Evolutionary conservation across 1,140 invertebrate genomes (phyloP).

Genomic region (Philopotamus ludificatus): DNA sequence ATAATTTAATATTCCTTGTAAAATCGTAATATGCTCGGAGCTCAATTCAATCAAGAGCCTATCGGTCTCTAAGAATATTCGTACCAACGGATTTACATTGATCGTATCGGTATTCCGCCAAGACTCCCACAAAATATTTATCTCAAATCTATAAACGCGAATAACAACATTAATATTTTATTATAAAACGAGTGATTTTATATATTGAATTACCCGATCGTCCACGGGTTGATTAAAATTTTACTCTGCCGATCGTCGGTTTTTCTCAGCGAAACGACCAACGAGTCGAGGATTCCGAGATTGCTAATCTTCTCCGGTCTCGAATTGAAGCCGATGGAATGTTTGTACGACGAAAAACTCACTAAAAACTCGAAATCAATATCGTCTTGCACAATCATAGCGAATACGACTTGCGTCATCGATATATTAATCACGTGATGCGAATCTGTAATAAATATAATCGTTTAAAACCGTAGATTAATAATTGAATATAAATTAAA

Average conservation of each 20-base stretch:
- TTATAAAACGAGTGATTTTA: no score
- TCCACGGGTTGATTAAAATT: constrained; percentile 62
- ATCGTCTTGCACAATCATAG: constrained; percentile 47
- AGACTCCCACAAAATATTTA: constrained; percentile 59
- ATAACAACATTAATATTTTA: no score
- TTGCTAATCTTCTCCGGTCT: constrained; percentile 55
- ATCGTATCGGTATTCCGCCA: constrained; percentile 55
- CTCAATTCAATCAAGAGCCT: constrained; percentile 56
- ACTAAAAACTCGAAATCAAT: constrained; percentile 49
- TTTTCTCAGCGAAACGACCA: constrained; percentile 50
- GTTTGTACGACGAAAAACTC: constrained; percentile 51
- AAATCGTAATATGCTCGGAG: constrained; percentile 55
- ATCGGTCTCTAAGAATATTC: constrained; percentile 56
- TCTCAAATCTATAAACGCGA: constrained; percentile 38
- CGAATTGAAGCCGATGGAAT: constrained; percentile 47
- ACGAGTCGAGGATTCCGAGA: constrained; percentile 51
- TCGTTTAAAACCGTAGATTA: no score
- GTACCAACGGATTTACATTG: constrained; percentile 57
- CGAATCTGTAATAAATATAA: constrained; percentile 21
- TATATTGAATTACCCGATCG: constrained; percentile 44
- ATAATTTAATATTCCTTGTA: constrained; percentile 50
- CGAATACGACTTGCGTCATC: constrained; percentile 56
- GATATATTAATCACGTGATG: constrained; percentile 47
- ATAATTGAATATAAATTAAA: no score
- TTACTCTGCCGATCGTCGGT: constrained; percentile 47